Percentiles rank a stretch among this genome's conserved stretches.
phyloP scores from a whole-genome alignment of 2,113 vertebrate species.

The Hippopotamus amphibius region DNA sequence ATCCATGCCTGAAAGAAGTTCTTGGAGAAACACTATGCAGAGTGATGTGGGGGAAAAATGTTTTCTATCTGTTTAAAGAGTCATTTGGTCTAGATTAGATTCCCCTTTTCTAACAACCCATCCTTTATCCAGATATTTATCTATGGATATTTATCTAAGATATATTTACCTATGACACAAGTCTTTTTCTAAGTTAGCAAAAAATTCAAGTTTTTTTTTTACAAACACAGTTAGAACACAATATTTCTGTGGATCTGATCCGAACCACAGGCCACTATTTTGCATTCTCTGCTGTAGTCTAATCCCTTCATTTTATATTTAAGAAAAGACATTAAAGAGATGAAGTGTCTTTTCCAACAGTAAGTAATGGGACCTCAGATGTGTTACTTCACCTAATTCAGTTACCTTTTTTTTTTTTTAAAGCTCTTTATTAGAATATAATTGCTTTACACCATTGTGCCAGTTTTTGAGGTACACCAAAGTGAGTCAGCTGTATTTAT shows the following conservation, averaged over 20 bases:
- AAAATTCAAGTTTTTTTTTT: neutral
- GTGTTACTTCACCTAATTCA: neutral
- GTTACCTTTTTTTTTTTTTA: neutral
- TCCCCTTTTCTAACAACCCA: neutral
- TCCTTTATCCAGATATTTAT: neutral
- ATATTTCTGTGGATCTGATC: neutral
- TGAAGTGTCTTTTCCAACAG: neutral
- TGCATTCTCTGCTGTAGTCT: neutral
- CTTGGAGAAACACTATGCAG: neutral
- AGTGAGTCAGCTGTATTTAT: too few relatives aligned
- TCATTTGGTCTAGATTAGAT: neutral
- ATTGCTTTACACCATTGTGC: too few relatives aligned
- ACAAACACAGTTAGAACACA: neutral
- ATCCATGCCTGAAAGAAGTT: neutral
- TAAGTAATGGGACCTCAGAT: neutral
- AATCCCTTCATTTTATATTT: neutral
- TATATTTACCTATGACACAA: neutral
- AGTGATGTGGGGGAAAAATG: neutral
- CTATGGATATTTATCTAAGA: neutral
- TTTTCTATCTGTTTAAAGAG: neutral
- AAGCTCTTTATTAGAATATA: too few relatives aligned
- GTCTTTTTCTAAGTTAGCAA: neutral
- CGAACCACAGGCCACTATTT: neutral
- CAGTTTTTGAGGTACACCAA: too few relatives aligned
- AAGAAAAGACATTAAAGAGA: slow-evolving; percentile 5